Evolutionary conservation across 35 echinoderm and acorn worm species (phyloP), one percentile per base, ranked within the genome.

Genomic region (Strongylocentrotus purpuratus): DNA sequence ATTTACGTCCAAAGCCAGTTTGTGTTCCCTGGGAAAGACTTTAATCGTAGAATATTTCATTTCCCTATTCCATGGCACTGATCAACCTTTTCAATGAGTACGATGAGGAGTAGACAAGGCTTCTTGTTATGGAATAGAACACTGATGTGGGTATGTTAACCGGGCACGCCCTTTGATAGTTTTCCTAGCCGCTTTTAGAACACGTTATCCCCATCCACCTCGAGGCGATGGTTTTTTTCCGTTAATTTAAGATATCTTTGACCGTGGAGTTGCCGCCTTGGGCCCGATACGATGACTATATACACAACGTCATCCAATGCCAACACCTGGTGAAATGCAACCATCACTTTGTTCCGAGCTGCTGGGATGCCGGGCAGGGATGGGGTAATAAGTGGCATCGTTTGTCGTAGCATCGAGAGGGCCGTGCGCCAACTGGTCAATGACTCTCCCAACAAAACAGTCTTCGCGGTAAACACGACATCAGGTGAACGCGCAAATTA

Each of bases 401-500:
- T 8, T 41, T 28, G 20, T 78, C 65, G 65, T 28, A 15, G 20
- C 7, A 7, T 78, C 65, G 0, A 78, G 22, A 55, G 65, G 65
- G 65, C 65, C 65, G 7, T 28, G 22, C 28, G 65, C 65, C 65
- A 78, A 78, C 65, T 78, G 65, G 65, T 78, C 65, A 78, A 78
- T 78, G 65, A 78, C 65, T 78, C 65, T 28, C 7, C 65, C 65
- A 28, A 78, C 65, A 28, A 78, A 78, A 28, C 65, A 18, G 25
- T 78, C 25, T 28, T 28, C 65, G 20, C 7, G 22, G 22, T 78
- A 78, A 78, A 78, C 4, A 78, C 65, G 28, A 78, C 65, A 25
- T 78, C 65, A 78, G 65, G 65, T 78, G 65, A 78, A 78, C 22
- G 65, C 65, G 28, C 65, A 78, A 78, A 78, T 78, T 78, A 78